Evolutionary conservation across 2,113 vertebrate genomes (phyloP).

Genomic region (Cebus imitator): DNA sequence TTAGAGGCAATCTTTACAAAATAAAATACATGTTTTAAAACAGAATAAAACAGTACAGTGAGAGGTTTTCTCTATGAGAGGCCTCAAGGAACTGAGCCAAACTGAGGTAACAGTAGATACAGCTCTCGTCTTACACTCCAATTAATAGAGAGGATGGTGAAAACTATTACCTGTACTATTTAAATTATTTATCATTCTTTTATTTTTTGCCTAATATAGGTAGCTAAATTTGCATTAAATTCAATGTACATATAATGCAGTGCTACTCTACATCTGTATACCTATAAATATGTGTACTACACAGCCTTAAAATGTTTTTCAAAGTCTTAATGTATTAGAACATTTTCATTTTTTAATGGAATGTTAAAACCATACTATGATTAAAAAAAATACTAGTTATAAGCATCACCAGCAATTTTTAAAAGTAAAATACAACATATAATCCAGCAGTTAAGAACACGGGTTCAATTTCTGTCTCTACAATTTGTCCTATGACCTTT

Average conservation of each 20-base stretch:
- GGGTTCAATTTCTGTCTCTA: not conserved
- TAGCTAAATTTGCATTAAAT: conserved; percentile 8
- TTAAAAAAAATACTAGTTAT: not conserved
- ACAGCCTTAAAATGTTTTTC: conserved; percentile 1
- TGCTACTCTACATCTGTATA: not conserved
- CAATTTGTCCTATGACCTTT: not conserved
- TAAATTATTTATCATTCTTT: not conserved
- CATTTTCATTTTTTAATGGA: not conserved
- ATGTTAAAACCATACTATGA: not conserved
- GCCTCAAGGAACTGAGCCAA: not conserved
- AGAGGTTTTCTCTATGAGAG: not conserved
- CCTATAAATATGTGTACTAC: not conserved
- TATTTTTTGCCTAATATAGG: not conserved
- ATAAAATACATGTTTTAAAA: not conserved
- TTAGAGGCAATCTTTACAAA: not conserved
- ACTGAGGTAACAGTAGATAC: not conserved
- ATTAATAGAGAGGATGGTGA: not conserved
- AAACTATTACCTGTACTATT: not conserved
- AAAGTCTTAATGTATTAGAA: conserved; percentile 17
- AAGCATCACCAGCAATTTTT: conserved; percentile 17
- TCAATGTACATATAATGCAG: conserved; percentile 15
- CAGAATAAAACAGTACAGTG: not conserved
- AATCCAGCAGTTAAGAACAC: conserved; percentile 5
- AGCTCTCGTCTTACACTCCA: not conserved
- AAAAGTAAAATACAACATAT: not conserved